phyloP scores from a whole-genome alignment of 2,113 vertebrate species.

The Pardalotus punctatus region DNA sequence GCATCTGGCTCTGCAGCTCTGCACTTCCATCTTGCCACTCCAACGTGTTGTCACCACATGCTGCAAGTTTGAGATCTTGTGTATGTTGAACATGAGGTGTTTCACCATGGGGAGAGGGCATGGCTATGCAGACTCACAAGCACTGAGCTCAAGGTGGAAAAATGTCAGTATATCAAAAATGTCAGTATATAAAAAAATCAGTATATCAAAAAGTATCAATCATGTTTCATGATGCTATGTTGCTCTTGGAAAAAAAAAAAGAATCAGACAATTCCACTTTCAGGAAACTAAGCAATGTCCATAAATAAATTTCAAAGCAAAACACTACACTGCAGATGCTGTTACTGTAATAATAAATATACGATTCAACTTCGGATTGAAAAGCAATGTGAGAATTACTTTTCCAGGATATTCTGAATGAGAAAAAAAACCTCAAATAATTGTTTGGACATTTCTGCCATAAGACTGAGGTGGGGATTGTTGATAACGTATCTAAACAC shows the following conservation, averaged over 20 bases:
- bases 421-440: neutral
- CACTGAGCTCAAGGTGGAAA: neutral
- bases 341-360: neutral
- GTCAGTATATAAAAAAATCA: neutral
- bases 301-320: neutral
- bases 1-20: neutral
- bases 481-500: neutral
- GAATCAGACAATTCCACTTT: neutral
- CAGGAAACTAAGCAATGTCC: neutral
- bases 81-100: fast-evolving
- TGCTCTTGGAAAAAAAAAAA: neutral
- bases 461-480: neutral
- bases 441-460: neutral
- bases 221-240: neutral
- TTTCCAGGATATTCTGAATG: neutral
- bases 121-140: neutral
- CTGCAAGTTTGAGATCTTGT: neutral
- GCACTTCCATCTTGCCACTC: neutral
- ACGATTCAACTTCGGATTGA: neutral
- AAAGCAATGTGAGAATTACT: neutral
- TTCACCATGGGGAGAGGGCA: neutral
- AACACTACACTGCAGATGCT: neutral
- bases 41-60: fast-evolving
- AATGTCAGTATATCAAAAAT: neutral
- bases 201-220: neutral